A percentile compares a stretch with the other conserved stretches of the same genome.
Evolutionary conservation across 53 echinoderm and acorn worm species (phyloP).

Genomic region (Stichopus horrens): DNA sequence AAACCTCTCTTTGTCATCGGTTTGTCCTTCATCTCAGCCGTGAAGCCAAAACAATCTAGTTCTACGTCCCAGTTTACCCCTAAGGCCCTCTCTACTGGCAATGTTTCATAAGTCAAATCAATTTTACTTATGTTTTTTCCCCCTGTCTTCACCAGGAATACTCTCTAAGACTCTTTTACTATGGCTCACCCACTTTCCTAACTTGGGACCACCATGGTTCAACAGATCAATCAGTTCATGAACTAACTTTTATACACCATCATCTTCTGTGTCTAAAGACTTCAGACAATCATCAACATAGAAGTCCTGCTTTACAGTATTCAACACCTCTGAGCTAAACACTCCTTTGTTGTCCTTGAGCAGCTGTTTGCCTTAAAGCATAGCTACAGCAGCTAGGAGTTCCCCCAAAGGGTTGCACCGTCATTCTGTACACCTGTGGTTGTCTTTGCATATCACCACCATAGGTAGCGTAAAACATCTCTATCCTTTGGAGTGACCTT

Average conservation of each 20-base stretch:
- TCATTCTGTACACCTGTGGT: conserved; percentile 64
- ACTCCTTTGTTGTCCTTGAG: conserved; percentile 47
- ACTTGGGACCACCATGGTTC: conserved; percentile 53
- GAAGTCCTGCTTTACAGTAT: conserved; percentile 51
- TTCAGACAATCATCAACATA: conserved; percentile 77
- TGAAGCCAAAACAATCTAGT: conserved; percentile 44
- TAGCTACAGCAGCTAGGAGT: conserved; percentile 59
- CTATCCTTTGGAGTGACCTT: conserved; percentile 49
- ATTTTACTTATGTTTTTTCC: conserved; percentile 58
- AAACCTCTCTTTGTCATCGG: conserved; percentile 52
- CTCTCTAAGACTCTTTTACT: conserved; percentile 47
- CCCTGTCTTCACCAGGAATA: conserved; percentile 55
- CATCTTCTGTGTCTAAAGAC: conserved; percentile 53
- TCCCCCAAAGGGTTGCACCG: conserved; percentile 64
- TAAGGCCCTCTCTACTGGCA: conserved; percentile 57
- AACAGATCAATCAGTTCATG: conserved; percentile 28
- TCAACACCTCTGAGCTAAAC: conserved; percentile 23
- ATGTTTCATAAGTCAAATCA: conserved; percentile 36
- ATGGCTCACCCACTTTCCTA: conserved; percentile 65
- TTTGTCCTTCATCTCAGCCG: not conserved
- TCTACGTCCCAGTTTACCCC: conserved; percentile 68
- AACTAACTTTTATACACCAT: conserved; percentile 50
- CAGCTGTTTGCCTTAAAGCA: conserved; percentile 56
- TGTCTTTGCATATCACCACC: conserved; percentile 64
- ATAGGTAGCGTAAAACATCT: conserved; percentile 58